Evolutionary conservation across 2,113 vertebrate species (phyloP).

Genomic region (Egretta garzetta): DNA sequence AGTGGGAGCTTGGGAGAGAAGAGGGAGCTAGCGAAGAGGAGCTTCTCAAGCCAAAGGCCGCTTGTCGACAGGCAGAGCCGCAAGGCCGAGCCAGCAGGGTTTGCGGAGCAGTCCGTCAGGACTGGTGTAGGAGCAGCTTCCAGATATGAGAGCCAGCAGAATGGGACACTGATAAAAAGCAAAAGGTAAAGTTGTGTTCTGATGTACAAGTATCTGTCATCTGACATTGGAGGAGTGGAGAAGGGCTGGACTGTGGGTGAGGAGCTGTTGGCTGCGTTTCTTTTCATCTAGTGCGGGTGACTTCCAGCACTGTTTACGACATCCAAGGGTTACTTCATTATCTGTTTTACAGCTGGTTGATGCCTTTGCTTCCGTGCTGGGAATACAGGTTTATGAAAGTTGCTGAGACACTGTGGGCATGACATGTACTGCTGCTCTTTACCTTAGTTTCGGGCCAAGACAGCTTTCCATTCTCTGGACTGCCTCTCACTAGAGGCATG

Average conservation of each 20-base stretch:
- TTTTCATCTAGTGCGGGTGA: not conserved
- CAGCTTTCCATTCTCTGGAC: not conserved
- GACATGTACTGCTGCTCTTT: not conserved
- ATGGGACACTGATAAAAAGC: slow-evolving; percentile 79
- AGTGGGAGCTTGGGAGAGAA: slow-evolving; percentile 84
- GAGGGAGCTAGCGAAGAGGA: slow-evolving; percentile 93
- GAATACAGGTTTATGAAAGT: not conserved
- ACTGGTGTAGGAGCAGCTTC: slow-evolving; percentile 74
- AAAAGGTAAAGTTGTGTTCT: slow-evolving; percentile 80
- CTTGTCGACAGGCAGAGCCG: slow-evolving; percentile 92
- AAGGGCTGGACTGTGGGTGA: not conserved
- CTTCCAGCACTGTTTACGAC: not conserved
- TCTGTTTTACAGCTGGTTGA: not conserved
- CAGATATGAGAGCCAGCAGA: slow-evolving; percentile 87
- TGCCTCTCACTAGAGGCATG: not conserved
- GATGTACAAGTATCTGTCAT: not conserved
- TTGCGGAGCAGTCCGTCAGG: slow-evolving; percentile 81
- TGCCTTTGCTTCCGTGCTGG: not conserved
- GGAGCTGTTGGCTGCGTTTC: not conserved
- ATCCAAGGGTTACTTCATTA: not conserved
- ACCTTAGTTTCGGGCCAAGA: not conserved
- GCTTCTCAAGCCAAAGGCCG: slow-evolving; percentile 96
- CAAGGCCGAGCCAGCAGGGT: slow-evolving; percentile 85
- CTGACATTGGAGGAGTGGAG: not conserved
- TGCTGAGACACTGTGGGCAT: not conserved